A percentile compares a stretch with the other conserved stretches of the same genome.
These are phyloP conservation scores for Hyalella azteca DNA, from an alignment of 2,888 invertebrate genomes.

Conservation along the genomic window DNA sequence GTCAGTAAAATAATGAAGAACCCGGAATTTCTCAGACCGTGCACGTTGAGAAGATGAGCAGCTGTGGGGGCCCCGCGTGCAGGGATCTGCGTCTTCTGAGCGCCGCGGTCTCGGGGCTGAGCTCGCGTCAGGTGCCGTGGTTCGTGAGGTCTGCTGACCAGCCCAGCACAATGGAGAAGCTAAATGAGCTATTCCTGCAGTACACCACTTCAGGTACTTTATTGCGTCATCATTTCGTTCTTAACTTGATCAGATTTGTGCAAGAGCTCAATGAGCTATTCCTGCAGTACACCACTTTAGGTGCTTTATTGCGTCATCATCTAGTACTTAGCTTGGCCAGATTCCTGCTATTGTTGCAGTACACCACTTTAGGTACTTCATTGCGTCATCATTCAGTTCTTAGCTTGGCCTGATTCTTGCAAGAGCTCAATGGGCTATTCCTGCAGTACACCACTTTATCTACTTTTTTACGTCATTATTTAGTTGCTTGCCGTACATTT, in stretches of 20 bases:
- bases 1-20: no score
- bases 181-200: slow-evolving; percentile 8
- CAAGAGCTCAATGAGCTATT: background rate
- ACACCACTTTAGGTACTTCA: slow-evolving; percentile 5
- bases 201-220: slow-evolving; percentile 9
- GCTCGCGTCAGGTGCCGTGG: background rate
- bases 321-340: background rate
- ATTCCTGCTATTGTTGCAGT: slow-evolving; percentile 1
- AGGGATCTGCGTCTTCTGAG: slow-evolving; percentile 12
- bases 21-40: no score
- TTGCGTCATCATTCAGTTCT: no score
- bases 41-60: no score
- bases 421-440: no score
- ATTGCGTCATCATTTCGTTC: no score
- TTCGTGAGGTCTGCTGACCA: background rate
- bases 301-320: no score
- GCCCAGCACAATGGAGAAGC: background rate
- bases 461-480: no score
- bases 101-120: background rate
- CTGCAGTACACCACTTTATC: no score
- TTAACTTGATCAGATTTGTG: background rate
- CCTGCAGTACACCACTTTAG: slow-evolving; percentile 9
- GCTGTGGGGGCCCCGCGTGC: background rate
- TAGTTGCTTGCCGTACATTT: no score
- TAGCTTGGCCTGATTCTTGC: no score